Conservation (phyloP, 2,888 invertebrate species). For the Heteromurus nitidus region DNA sequence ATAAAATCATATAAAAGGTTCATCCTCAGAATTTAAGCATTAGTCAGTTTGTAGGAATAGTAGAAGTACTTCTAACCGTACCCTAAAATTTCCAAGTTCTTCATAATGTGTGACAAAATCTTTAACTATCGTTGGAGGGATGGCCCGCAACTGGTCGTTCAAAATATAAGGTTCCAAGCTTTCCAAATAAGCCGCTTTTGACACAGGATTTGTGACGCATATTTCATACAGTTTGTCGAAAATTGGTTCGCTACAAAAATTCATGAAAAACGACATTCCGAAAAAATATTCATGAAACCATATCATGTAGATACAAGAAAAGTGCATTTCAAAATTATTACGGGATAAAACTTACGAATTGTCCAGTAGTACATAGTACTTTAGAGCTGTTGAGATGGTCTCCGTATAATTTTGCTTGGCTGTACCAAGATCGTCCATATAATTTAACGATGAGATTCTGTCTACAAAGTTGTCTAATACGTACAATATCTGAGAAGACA, state of each 20-base stretch:
- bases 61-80: constrained; percentile 31
- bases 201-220: constrained; percentile 79
- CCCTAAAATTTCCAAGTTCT: constrained; percentile 79
- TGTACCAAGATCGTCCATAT: constrained; percentile 71
- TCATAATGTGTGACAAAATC: constrained; percentile 84
- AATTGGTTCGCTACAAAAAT: constrained; percentile 78
- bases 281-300: background rate
- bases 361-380: constrained; percentile 75
- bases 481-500: constrained; percentile 74
- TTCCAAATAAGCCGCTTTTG: constrained; percentile 82
- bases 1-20: background rate
- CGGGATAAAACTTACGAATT: constrained; percentile 77
- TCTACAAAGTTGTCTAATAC: constrained; percentile 75
- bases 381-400: constrained; percentile 71
- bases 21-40: too few species aligned
- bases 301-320: background rate
- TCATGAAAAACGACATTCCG: background rate
- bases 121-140: constrained; percentile 84
- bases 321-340: background rate
- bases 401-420: constrained; percentile 72
- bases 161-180: constrained; percentile 84
- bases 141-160: constrained; percentile 79
- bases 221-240: constrained; percentile 82
- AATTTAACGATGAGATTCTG: constrained; percentile 70
- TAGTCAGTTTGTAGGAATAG: background rate